phyloP scores from a whole-genome alignment of 2,888 invertebrate genomes.

The Globia sparganii region DNA sequence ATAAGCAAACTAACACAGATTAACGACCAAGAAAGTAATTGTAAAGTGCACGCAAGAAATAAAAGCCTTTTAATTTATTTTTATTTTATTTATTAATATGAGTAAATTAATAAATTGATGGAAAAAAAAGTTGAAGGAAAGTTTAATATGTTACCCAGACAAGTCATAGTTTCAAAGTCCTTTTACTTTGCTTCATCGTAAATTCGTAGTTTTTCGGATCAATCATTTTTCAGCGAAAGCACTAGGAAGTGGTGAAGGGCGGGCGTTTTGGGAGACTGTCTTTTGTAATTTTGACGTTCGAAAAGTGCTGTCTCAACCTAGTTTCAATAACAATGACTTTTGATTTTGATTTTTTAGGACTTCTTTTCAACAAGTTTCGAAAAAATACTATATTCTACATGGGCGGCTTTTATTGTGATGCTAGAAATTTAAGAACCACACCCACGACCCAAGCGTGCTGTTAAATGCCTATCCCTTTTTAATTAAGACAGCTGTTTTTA shows the following conservation, averaged over 20 bases:
- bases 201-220: constrained; percentile 33
- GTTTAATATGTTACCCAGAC: constrained; percentile 18
- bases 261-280: no score
- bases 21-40: no score
- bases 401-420: not conserved
- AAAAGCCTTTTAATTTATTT: no score
- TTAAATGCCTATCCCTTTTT: not conserved
- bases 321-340: no score
- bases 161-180: constrained; percentile 29
- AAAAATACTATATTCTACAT: constrained; percentile 3
- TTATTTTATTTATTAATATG: constrained; percentile 23
- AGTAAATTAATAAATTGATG: constrained; percentile 31
- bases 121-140: constrained; percentile 17
- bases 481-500: not conserved
- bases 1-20: no score
- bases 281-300: no score
- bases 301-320: no score
- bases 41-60: no score
- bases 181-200: constrained; percentile 21
- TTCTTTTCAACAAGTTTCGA: constrained; percentile 4
- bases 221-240: no score
- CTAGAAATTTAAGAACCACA: not conserved
- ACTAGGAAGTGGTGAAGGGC: no score
- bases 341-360: no score
- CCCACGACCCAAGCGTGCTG: not conserved